Evolutionary conservation across 2,888 invertebrate genomes (phyloP).

Genomic region (Macrophya alboannulata): DNA sequence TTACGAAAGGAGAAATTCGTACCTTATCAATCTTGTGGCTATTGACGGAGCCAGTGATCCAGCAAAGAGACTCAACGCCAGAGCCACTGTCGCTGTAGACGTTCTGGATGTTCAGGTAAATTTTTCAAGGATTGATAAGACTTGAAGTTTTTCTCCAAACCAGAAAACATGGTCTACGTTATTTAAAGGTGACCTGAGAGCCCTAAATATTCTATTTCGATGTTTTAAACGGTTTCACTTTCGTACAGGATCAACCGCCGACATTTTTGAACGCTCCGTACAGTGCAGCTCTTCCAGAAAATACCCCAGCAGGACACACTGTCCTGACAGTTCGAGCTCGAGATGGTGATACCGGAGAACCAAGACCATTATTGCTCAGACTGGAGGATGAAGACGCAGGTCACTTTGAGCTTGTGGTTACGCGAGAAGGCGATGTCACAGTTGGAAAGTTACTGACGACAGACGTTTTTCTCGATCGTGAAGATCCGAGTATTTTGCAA

Average conservation of each 20-base stretch:
- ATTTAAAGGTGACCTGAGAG: not conserved
- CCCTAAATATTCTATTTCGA: not conserved
- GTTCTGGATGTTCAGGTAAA: constrained; percentile 87
- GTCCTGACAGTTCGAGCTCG: constrained; percentile 88
- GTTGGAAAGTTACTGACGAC: constrained; percentile 84
- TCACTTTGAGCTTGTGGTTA: constrained; percentile 85
- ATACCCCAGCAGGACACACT: constrained; percentile 82
- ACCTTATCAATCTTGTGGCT: constrained; percentile 86
- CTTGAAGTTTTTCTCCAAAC: not conserved
- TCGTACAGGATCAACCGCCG: constrained; percentile 88
- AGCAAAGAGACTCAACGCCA: constrained; percentile 83
- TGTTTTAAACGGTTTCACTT: not conserved
- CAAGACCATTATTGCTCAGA: constrained; percentile 85
- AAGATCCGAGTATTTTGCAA: constrained; percentile 87
- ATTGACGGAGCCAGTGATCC: constrained; percentile 83
- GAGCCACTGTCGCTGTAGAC: constrained; percentile 88
- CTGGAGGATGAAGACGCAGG: constrained; percentile 87
- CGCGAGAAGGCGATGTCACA: constrained; percentile 82
- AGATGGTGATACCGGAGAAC: constrained; percentile 91
- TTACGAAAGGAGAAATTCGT: constrained; percentile 89
- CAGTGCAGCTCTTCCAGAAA: constrained; percentile 89
- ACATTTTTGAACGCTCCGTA: constrained; percentile 91
- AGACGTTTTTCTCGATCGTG: constrained; percentile 87
- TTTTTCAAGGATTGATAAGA: not conserved
- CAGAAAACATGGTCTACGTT: not conserved